phyloP scores from a whole-genome alignment of 2,797 vertebrate genomes.

The Leptodactylus fallax region DNA sequence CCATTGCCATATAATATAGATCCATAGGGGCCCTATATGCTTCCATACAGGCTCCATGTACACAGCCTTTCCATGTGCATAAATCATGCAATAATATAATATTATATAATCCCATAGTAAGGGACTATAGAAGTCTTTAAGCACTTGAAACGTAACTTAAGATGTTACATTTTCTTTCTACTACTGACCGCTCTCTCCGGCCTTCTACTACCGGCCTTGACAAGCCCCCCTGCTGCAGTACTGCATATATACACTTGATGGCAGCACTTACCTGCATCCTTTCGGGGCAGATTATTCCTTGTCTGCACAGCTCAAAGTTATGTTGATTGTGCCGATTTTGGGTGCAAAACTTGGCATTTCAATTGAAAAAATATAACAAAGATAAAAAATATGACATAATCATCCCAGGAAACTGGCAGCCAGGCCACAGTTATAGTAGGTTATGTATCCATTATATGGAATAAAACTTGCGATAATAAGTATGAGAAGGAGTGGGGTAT shows the following conservation, averaged over 20 bases:
- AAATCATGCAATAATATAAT: no score
- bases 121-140: no score
- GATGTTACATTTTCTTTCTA: neutral
- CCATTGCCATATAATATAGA: neutral
- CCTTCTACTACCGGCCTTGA: neutral
- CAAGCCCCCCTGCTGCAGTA: neutral
- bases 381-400: no score
- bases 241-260: slow-evolving; percentile 1
- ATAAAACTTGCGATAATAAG: no score
- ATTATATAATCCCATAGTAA: no score
- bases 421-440: no score
- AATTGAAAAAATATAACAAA: neutral
- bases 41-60: neutral
- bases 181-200: neutral
- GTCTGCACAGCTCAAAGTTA: neutral
- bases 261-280: slow-evolving; percentile 6
- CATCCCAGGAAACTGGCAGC: no score
- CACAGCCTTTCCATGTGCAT: neutral
- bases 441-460: no score
- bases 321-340: neutral
- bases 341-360: neutral
- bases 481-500: no score
- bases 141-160: no score
- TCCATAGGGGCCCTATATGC: neutral
- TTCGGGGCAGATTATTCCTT: slow-evolving; percentile 1